Evolutionary conservation across 1,140 invertebrate species (phyloP).

Genomic region (Ceratina australensis): DNA sequence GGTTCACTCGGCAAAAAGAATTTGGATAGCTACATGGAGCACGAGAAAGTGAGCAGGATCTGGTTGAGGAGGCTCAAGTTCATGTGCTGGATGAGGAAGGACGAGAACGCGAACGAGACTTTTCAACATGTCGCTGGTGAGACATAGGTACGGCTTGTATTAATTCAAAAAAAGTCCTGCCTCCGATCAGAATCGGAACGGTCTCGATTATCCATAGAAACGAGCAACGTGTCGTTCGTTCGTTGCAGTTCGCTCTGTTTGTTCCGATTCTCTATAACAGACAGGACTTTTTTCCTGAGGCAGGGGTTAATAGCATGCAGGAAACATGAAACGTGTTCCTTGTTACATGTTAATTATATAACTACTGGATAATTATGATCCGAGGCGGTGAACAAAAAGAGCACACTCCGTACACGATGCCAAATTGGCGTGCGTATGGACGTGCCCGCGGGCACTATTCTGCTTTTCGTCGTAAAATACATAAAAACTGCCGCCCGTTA

Average conservation of each 20-base stretch:
- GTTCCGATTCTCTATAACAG: conserved; percentile 20
- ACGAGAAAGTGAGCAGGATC: conserved; percentile 81
- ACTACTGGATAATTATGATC: too few relatives aligned
- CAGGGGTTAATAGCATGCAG: neutral
- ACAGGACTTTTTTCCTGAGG: conserved; percentile 33
- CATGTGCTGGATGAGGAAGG: conserved; percentile 89
- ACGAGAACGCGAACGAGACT: conserved; percentile 89
- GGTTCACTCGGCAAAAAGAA: conserved; percentile 85
- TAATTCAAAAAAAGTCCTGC: conserved; percentile 51
- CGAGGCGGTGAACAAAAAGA: too few relatives aligned
- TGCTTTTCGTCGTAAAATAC: too few relatives aligned
- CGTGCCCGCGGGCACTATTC: too few relatives aligned
- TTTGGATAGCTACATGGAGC: conserved; percentile 78
- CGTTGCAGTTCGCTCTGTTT: neutral
- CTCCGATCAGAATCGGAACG: conserved; percentile 40
- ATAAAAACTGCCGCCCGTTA: too few relatives aligned
- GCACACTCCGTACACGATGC: too few relatives aligned
- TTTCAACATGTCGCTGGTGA: conserved; percentile 91
- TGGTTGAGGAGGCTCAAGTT: conserved; percentile 87
- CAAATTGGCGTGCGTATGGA: too few relatives aligned
- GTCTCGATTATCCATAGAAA: too few relatives aligned
- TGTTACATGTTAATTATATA: too few relatives aligned
- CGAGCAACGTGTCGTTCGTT: too few relatives aligned
- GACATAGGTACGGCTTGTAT: conserved; percentile 74
- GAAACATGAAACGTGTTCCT: neutral